These are phyloP conservation scores for Mesorhabditis belari DNA, from an alignment of 2,888 invertebrate genomes.

Conservation along the genomic window DNA sequence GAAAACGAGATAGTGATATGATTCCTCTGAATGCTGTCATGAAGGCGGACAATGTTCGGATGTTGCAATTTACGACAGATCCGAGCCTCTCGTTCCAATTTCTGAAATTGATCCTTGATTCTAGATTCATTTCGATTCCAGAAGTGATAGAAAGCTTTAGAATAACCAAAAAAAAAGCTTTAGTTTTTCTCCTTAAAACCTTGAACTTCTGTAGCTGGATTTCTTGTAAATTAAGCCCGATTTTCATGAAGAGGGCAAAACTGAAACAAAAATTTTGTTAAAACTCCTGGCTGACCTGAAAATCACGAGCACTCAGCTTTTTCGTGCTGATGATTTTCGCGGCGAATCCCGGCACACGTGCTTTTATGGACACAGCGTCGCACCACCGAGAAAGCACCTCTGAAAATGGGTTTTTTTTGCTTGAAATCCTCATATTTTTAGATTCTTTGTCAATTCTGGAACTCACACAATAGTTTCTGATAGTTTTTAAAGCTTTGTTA, in stretches of 20 bases:
- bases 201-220: too few species aligned
- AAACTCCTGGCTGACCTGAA: conserved; percentile 1
- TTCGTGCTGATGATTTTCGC: conserved; percentile 99
- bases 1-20: conserved; percentile 95
- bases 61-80: conserved; percentile 98
- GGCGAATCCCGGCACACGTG: conserved; percentile 90
- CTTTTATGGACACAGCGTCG: conserved; percentile 97
- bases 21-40: conserved; percentile 99
- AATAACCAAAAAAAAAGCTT: too few species aligned
- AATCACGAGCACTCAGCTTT: conserved; percentile 64
- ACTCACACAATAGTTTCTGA: background rate
- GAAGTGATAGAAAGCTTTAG: too few species aligned
- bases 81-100: conserved; percentile 95
- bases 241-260: too few species aligned
- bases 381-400: conserved; percentile 98
- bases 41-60: conserved; percentile 96
- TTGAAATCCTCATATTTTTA: background rate
- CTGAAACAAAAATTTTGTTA: too few species aligned
- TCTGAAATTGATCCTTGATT: conserved; percentile 74
- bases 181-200: too few species aligned
- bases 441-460: background rate
- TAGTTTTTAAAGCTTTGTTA: too few species aligned
- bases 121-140: too few species aligned
- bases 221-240: too few species aligned
- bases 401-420: conserved; percentile 61